A percentile compares a stretch with the other conserved stretches of the same genome.
These are phyloP conservation scores for Diprion similis DNA, from an alignment of 1,140 invertebrate species.

Conservation along the genomic window DNA sequence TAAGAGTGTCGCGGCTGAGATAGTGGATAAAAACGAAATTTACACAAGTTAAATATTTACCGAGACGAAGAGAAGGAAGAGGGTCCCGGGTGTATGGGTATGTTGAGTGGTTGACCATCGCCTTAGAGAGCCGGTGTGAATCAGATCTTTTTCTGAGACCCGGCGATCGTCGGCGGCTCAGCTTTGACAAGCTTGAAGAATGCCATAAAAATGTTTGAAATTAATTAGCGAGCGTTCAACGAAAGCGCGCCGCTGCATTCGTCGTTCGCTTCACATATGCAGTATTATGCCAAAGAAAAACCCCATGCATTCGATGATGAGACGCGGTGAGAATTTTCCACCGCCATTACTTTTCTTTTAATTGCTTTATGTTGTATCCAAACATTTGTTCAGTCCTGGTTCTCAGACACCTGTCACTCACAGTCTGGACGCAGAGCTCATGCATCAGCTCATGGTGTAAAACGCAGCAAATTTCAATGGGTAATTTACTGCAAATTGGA, in stretches of 20 bases:
- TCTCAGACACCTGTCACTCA: too few species aligned
- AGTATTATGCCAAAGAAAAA: too few species aligned
- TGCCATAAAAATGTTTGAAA: slow-evolving; percentile 16
- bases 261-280: too few species aligned
- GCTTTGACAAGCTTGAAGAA: slow-evolving; percentile 8
- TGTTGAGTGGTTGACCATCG: neutral
- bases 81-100: neutral
- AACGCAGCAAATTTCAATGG: too few species aligned
- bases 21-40: neutral
- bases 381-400: too few species aligned
- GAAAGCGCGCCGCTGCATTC: neutral
- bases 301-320: too few species aligned
- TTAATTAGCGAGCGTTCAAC: slow-evolving; percentile 16
- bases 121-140: slow-evolving; percentile 7
- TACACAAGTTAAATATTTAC: slow-evolving; percentile 2
- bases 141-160: neutral
- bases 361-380: too few species aligned
- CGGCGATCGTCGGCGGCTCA: neutral
- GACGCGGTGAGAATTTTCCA: too few species aligned
- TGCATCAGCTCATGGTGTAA: too few species aligned
- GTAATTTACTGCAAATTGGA: too few species aligned
- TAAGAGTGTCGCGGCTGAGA: neutral
- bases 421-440: too few species aligned
- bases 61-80: neutral
- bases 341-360: too few species aligned